Percentiles rank a stretch among this genome's conserved stretches.
Conservation (phyloP, 92 coral and sea anemone species). For the Epizoanthus ramosus region DNA sequence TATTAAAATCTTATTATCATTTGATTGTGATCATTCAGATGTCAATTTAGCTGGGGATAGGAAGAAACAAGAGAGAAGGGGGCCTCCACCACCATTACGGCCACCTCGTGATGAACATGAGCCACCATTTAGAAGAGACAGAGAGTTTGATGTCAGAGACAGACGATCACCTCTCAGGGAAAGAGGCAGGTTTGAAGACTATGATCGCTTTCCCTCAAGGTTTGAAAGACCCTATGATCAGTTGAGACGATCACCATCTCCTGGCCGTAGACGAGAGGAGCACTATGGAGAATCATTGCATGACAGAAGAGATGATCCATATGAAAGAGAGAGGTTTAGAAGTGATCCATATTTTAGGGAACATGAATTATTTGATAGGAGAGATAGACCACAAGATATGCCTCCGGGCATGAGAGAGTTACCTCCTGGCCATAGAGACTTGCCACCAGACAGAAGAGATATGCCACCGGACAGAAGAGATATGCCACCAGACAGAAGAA, state of each 20-base stretch:
- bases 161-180: slow-evolving; percentile 77
- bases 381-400: slow-evolving; percentile 19
- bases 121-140: slow-evolving; percentile 67
- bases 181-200: slow-evolving; percentile 71
- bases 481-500: neutral
- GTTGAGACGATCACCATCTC: slow-evolving; percentile 72
- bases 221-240: slow-evolving; percentile 77
- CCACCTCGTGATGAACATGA: slow-evolving; percentile 60
- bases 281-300: slow-evolving; percentile 60
- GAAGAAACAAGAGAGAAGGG: slow-evolving; percentile 65
- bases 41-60: slow-evolving; percentile 96
- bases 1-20: neutral
- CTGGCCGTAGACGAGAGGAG: slow-evolving; percentile 69
- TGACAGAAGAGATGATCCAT: slow-evolving; percentile 77
- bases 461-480: slow-evolving; percentile 1
- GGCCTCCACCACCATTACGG: slow-evolving; percentile 33
- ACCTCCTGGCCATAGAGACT: slow-evolving; percentile 10
- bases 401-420: slow-evolving; percentile 14
- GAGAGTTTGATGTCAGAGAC: slow-evolving; percentile 61
- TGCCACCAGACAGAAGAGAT: slow-evolving; percentile 6
- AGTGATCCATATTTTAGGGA: slow-evolving; percentile 79
- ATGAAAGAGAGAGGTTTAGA: slow-evolving; percentile 82
- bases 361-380: slow-evolving; percentile 60
- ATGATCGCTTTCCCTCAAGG: slow-evolving; percentile 77
- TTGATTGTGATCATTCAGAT: slow-evolving; percentile 58